Evolutionary conservation across 2,888 invertebrate genomes (phyloP).

Genomic region (Nephrotoma guestfalica): DNA sequence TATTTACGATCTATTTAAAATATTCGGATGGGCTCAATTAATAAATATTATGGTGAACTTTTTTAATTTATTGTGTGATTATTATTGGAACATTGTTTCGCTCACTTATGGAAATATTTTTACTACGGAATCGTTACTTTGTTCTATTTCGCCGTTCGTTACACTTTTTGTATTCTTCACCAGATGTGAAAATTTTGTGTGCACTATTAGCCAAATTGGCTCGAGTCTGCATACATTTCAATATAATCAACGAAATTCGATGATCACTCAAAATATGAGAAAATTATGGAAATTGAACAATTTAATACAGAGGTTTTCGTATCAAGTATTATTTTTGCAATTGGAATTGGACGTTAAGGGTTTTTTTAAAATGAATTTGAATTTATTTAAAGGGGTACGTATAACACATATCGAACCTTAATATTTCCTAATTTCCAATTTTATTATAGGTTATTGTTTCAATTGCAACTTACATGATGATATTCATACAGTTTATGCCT

Average conservation of each 20-base stretch:
- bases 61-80: background rate
- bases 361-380: constrained; percentile 14
- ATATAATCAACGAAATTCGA: background rate
- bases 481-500: constrained; percentile 15
- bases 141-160: background rate
- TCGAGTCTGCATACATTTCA: background rate
- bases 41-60: background rate
- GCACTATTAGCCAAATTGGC: background rate
- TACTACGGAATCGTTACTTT: background rate
- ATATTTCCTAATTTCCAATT: background rate
- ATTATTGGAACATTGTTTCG: background rate
- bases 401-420: no score
- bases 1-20: background rate
- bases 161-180: background rate
- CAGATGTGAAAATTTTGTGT: constrained; percentile 4
- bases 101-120: background rate
- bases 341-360: constrained; percentile 12
- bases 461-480: constrained; percentile 15
- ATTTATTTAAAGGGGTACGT: constrained; percentile 11
- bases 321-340: constrained; percentile 12
- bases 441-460: constrained; percentile 11
- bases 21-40: constrained; percentile 4
- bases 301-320: constrained; percentile 13
- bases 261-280: background rate
- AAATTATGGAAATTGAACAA: background rate